Evolutionary conservation across 1,140 invertebrate genomes (phyloP).

Genomic region (Eumeta japonica): DNA sequence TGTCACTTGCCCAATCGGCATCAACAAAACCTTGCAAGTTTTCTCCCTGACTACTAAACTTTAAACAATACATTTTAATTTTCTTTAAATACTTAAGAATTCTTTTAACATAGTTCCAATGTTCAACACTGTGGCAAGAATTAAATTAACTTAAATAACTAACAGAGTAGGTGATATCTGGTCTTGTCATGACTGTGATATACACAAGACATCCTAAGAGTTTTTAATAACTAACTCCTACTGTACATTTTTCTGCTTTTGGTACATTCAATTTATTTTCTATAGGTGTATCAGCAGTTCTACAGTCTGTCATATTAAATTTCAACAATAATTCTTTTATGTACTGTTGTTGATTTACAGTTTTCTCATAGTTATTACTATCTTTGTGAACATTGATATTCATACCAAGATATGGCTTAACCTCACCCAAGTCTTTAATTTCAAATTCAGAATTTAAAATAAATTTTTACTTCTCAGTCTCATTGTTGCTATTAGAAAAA

Average conservation of each 20-base stretch:
- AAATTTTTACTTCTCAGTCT: not conserved
- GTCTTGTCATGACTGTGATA: slow-evolving; percentile 35
- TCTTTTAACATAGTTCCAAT: no score
- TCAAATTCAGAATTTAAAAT: slow-evolving; percentile 1
- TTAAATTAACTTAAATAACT: slow-evolving; percentile 14
- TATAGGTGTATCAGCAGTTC: slow-evolving; percentile 15
- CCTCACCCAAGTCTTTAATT: no score
- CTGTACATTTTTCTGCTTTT: slow-evolving; percentile 2
- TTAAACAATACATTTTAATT: slow-evolving; percentile 1
- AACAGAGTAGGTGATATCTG: slow-evolving; percentile 47
- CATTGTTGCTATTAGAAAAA: not conserved
- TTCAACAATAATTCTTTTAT: not conserved
- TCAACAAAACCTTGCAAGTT: slow-evolving; percentile 12
- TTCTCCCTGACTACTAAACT: not conserved
- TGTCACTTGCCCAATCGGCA: slow-evolving; percentile 24
- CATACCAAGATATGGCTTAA: not conserved
- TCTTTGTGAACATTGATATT: not conserved
- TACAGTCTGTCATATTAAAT: slow-evolving; percentile 5
- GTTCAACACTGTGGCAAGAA: slow-evolving; percentile 2
- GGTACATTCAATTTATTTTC: not conserved
- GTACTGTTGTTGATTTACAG: slow-evolving; percentile 1
- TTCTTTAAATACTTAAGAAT: no score
- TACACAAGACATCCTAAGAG: slow-evolving; percentile 46
- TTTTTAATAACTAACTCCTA: slow-evolving; percentile 26
- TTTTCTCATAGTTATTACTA: not conserved